These are phyloP conservation scores for Shinisaurus crocodilurus DNA, from an alignment of 2,113 vertebrate species.

Conservation along the genomic window DNA sequence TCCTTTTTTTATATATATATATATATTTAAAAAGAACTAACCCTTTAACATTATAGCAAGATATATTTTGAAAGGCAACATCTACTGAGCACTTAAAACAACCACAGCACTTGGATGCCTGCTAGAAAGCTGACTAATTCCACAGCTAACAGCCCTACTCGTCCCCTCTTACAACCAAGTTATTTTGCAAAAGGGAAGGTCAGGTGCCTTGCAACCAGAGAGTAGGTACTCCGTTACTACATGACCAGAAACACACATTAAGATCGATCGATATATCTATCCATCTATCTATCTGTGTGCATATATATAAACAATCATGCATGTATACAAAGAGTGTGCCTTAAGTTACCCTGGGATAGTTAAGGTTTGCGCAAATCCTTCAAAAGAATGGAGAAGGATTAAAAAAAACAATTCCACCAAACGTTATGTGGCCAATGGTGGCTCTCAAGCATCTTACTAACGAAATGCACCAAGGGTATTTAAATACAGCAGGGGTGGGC, in stretches of 20 bases:
- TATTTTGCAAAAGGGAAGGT: rapidly evolving
- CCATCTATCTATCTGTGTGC: too few species aligned
- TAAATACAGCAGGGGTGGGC: not conserved
- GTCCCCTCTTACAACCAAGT: not conserved
- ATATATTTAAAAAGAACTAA: not conserved
- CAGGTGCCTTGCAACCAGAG: rapidly evolving
- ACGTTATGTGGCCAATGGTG: not conserved
- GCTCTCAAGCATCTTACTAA: not conserved
- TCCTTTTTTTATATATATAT: not conserved
- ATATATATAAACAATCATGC: not conserved
- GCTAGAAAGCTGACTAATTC: not conserved
- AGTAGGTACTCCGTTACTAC: not conserved
- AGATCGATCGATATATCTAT: too few species aligned
- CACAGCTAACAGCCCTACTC: not conserved
- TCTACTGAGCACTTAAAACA: not conserved
- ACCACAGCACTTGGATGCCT: not conserved
- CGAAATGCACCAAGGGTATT: not conserved
- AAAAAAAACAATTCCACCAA: not conserved
- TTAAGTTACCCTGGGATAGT: too few species aligned
- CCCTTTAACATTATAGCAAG: not conserved
- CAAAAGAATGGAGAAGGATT: too few species aligned
- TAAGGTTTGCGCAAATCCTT: not conserved
- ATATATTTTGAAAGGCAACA: rapidly evolving
- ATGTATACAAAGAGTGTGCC: not conserved
- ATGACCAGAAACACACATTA: not conserved